Evolutionary conservation across 2,797 vertebrate genomes (phyloP), one percentile per base, ranked within the genome.

Genomic region (Cyprinella venusta): DNA sequence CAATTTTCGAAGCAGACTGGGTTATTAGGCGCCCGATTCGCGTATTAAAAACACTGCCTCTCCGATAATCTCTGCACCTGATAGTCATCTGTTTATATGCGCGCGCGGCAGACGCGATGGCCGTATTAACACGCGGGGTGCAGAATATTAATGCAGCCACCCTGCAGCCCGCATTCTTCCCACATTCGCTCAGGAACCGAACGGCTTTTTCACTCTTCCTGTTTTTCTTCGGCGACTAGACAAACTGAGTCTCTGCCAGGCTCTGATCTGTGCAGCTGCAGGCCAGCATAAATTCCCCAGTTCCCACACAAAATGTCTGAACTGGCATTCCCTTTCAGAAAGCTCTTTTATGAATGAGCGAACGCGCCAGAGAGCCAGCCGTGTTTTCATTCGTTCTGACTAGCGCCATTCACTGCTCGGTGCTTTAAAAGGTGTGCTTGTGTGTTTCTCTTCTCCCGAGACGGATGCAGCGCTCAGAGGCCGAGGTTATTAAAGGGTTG

Each of bases 161-260:
- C 82, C 76, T 74, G 76, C 64, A 78, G 81, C 52, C 79, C 72
- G 76, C 83, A 87, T 90, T 88, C 84, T 83, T 86, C 84, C 83
- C 76, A 76, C 83, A 82, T 89, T 88, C 87, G 76, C 86, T 81
- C 76, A 84, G 85, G 86, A 89, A 81, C 83, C 50, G 74, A 84
- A 68, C 48, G 19, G 67, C 84, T 86, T 89, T 87, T 88, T 72
- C 45, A 70, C 69, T 84, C 86, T 90, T 91, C 89, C 89, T 90
- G 89, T 91, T 89, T 90, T 91, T 84, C 88, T 84, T 83, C 82
- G 76, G 68, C 64, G 86, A 86, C 88, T 85, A 90, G 84, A 90
- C 88, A 85, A 90, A 86, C 87, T 67, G 85, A 89, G 75, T 75
- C 86, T 54, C 78, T 86, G 88, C 86, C 88, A 90, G 85, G 79